Conservation (phyloP, 2,113 vertebrate species). For the Vimba vimba region DNA sequence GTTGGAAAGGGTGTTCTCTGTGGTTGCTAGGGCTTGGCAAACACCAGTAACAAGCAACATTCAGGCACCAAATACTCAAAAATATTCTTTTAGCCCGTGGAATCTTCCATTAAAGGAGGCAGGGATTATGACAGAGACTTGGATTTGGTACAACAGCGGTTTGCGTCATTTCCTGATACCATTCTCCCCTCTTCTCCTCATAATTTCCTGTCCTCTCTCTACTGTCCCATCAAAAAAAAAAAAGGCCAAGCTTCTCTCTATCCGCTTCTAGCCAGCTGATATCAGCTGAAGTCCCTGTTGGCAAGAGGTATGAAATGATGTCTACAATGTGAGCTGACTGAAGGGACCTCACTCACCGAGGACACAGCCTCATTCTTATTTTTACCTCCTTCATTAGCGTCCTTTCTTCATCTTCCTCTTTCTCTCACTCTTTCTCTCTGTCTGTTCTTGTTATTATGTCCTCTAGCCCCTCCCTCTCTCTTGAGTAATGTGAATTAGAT, state of each 20-base stretch:
- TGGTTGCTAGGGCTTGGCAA: background rate
- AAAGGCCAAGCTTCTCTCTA: constrained; percentile 1
- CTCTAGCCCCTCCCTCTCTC: constrained; percentile 27
- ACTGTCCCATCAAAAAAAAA: constrained; percentile 25
- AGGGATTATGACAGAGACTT: constrained; percentile 4
- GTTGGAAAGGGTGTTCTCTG: background rate
- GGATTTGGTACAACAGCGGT: background rate
- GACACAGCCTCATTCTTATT: constrained; percentile 80
- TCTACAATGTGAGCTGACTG: constrained; percentile 46
- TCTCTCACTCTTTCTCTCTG: constrained; percentile 21
- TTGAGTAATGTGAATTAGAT: constrained; percentile 42
- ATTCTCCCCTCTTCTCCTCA: constrained; percentile 1
- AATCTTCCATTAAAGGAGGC: background rate
- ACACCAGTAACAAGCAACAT: too few species aligned
- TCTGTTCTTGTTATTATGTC: constrained; percentile 27
- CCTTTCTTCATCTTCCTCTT: constrained; percentile 31
- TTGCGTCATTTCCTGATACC: background rate
- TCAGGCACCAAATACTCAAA: background rate
- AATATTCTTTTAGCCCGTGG: background rate
- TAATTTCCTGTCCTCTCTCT: constrained; percentile 23
- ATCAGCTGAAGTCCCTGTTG: constrained; percentile 52
- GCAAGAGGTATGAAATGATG: constrained; percentile 50
- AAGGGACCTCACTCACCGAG: constrained; percentile 68
- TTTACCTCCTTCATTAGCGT: constrained; percentile 74
- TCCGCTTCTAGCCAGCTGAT: constrained; percentile 19